Base-by-base conservation (phyloP, 1,140 invertebrate species). In the Forficula auricularia region DNA sequence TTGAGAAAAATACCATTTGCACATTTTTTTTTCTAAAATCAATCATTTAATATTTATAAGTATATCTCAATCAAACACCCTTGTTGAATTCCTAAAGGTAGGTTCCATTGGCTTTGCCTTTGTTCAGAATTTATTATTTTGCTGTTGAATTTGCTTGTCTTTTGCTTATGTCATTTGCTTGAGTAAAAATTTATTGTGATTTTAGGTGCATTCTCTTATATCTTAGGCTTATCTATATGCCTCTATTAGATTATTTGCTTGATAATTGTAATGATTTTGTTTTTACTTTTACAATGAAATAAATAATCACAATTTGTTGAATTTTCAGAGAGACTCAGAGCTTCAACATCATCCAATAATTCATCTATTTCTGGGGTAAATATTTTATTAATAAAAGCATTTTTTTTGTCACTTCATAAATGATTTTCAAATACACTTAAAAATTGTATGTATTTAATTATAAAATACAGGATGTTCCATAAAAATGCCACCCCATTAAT, bases 271-370 rank as follows among this genome's bases (percentile, higher is more conserved):
- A 3, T 48, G 7, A 48, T 42, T 38, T 22, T 35, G 14, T 34
- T 43, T 27, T 41, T 31, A 3, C 45, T 31, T 12, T 19, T 46
- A 31, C 31, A 31, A 15, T 42, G 15, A 34, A 43, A 38, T 36
- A 13, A 16, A 38, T 45, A 32, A n/a, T n/a, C n/a, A n/a, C n/a
- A n/a, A n/a, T n/a, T n/a, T n/a, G n/a, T n/a, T n/a, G 54, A 49
- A 42, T 50, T 63, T 66, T 45, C 59, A 75, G 72, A 73, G 57
- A 66, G 72, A 38, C 59, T 74, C 38, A 58, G 71, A 58, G 67
- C 71, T 9, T 67, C 70, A 35, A 66, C 67, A 38, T 58, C 62
- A 46, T 61, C 67, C 12, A 61, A 58, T 39, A 50, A 55, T 38
- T 54, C 62, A 35, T 65, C 67, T 12, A 56, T 57, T 44, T 56